phyloP scores from a whole-genome alignment of 1,140 invertebrate species.

The Papilio helenus region DNA sequence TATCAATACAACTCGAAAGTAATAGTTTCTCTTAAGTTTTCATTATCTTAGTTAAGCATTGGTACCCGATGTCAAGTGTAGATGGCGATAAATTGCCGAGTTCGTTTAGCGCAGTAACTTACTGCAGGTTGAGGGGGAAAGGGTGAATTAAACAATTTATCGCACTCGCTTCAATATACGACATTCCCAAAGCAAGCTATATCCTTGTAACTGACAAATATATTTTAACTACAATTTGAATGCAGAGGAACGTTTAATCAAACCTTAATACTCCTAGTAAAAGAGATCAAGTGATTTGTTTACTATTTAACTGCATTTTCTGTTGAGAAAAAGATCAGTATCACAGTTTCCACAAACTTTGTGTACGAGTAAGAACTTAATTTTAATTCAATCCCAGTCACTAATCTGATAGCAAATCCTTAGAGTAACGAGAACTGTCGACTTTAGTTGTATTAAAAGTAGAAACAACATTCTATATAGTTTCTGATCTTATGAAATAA shows the following conservation, averaged over 20 bases:
- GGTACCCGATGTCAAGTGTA: neutral
- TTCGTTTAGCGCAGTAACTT: conserved; percentile 15
- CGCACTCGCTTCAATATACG: conserved; percentile 14
- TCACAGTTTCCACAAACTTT: neutral
- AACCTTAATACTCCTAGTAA: neutral
- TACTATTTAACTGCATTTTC: neutral
- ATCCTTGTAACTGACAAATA: conserved; percentile 7
- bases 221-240: neutral
- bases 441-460: neutral
- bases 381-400: conserved; percentile 13
- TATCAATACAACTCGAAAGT: neutral
- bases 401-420: neutral
- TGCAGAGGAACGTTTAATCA: too few relatives aligned
- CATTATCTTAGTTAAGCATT: conserved; percentile 8
- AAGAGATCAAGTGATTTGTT: neutral
- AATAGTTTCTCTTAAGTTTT: neutral
- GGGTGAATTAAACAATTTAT: conserved; percentile 25
- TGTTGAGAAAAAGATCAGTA: neutral
- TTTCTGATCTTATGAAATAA: neutral
- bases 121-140: neutral
- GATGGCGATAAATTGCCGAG: conserved; percentile 2
- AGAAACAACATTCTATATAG: neutral
- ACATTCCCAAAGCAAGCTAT: conserved; percentile 22
- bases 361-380: neutral
- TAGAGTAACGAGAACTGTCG: neutral